Base-by-base conservation (phyloP, 2,113 vertebrate species). In the Taxidea taxus region DNA sequence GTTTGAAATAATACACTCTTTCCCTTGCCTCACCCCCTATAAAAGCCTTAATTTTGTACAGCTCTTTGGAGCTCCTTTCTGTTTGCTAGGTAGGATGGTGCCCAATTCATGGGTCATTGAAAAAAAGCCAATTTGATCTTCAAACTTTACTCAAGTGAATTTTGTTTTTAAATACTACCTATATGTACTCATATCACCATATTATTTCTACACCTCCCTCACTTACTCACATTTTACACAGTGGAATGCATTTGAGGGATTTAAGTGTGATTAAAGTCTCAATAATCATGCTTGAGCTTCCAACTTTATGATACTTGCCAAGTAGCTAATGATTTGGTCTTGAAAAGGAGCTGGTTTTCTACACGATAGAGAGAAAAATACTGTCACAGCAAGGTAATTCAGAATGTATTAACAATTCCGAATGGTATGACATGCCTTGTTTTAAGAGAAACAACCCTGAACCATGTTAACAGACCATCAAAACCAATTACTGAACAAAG, bases 361-460 rank as follows among this genome's bases (percentile, higher is more conserved):
- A 96, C 51, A 91, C 95, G 84, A 94, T 86, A 49, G 91, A 44
- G 83, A 82, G 93, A 60, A 82, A 97, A 97, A 49, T 16, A 49
- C 44, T 92, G 92, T 90, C 90, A 92, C 39, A 74, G 13, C n/a
- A 93, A 97, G 21, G 80, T 94, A 98, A 97, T 97, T 92, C 62
- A 91, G 91, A 98, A 98, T 97, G 97, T 97, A 56, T 72, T 92
- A 74, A 96, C 62, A 98, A 98, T 94, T 97, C 95, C 77, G 62
- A 83, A 97, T 64, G 42, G 44, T 94, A 91, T 74, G n/a, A 74
- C 51, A 91, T 75, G 85, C 16, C 60, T 97, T 39, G 25, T 93
- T 98, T 97, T 98, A 97, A 94, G 97, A 96, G 90, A 92, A 97
- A 87, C 44, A 97, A 96, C 86, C 60, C 90, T 96, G 96, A 98